Evolutionary conservation across 2,888 invertebrate species (phyloP).

Genomic region (Chouioia cunea): DNA sequence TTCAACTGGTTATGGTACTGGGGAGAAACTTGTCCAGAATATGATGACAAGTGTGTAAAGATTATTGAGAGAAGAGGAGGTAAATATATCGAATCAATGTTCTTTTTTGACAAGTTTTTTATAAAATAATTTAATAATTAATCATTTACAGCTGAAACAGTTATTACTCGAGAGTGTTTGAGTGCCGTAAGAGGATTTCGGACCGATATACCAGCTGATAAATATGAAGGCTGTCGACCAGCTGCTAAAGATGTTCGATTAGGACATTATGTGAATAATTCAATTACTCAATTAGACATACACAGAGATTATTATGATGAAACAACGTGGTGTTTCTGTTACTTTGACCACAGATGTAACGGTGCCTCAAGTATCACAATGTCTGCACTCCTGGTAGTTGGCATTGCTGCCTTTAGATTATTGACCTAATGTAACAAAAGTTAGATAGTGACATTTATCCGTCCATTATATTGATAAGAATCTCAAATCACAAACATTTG

Average conservation of each 20-base stretch:
- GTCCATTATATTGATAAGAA: conserved; percentile 29
- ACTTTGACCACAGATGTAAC: conserved; percentile 91
- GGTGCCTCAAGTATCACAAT: conserved; percentile 60
- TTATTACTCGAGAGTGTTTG: conserved; percentile 87
- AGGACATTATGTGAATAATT: conserved; percentile 89
- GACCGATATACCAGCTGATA: conserved; percentile 91
- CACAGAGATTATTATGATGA: conserved; percentile 86
- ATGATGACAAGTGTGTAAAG: conserved; percentile 90
- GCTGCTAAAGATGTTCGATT: conserved; percentile 84
- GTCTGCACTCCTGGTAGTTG: conserved; percentile 14
- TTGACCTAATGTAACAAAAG: conserved; percentile 26
- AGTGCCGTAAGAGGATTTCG: conserved; percentile 83
- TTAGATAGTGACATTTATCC: conserved; percentile 16
- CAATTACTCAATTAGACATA: conserved; percentile 86
- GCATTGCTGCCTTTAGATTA: conserved; percentile 28
- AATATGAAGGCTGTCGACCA: conserved; percentile 89
- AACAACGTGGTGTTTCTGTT: conserved; percentile 91
- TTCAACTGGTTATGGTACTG: conserved; percentile 86
- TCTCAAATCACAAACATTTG: conserved; percentile 16
- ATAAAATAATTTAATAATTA: conserved; percentile 3
- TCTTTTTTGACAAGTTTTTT: conserved; percentile 2
- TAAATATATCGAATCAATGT: conserved; percentile 67
- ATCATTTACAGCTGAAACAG: conserved; percentile 76
- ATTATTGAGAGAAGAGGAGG: conserved; percentile 88
- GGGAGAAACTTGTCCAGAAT: conserved; percentile 85